phyloP scores from a whole-genome alignment of 1,140 invertebrate species.

The Acromyrmex charruanus region DNA sequence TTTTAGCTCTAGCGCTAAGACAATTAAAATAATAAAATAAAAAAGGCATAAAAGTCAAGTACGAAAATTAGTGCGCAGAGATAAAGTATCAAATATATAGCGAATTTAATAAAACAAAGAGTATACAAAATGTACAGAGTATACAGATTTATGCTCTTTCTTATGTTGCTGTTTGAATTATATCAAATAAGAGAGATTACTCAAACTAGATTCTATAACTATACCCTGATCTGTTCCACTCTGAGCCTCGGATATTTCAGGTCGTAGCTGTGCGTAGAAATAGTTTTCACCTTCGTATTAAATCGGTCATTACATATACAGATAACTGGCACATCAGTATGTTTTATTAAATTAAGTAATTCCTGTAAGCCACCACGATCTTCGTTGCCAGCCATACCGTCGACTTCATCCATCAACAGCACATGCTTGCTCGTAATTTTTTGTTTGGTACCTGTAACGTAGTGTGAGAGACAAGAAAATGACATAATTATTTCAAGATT shows the following conservation, averaged over 20 bases:
- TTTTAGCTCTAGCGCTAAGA: too few relatives aligned
- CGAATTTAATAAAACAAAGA: too few relatives aligned
- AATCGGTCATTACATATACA: conserved; percentile 99
- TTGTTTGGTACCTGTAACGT: conserved; percentile 65
- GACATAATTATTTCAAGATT: conserved; percentile 3
- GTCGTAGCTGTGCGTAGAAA: conserved; percentile 98
- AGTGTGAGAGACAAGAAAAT: background rate
- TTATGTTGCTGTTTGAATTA: background rate
- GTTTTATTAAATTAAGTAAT: conserved; percentile 97
- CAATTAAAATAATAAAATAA: too few relatives aligned
- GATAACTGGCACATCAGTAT: conserved; percentile 96
- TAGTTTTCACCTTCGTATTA: conserved; percentile 96
- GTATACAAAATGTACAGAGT: too few relatives aligned
- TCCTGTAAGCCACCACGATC: conserved; percentile 99
- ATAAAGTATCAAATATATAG: too few relatives aligned
- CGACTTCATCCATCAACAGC: conserved; percentile 99
- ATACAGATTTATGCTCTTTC: too few relatives aligned
- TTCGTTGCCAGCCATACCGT: conserved; percentile 99
- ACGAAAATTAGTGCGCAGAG: too few relatives aligned
- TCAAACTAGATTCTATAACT: conserved; percentile 17
- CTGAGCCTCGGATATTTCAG: conserved; percentile 94
- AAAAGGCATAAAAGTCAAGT: too few relatives aligned
- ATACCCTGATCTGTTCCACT: conserved; percentile 95
- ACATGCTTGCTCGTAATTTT: conserved; percentile 91
- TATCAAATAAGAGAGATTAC: background rate